Evolutionary conservation across 2,888 invertebrate species (phyloP).

Genomic region (Amblyteles armatorius): DNA sequence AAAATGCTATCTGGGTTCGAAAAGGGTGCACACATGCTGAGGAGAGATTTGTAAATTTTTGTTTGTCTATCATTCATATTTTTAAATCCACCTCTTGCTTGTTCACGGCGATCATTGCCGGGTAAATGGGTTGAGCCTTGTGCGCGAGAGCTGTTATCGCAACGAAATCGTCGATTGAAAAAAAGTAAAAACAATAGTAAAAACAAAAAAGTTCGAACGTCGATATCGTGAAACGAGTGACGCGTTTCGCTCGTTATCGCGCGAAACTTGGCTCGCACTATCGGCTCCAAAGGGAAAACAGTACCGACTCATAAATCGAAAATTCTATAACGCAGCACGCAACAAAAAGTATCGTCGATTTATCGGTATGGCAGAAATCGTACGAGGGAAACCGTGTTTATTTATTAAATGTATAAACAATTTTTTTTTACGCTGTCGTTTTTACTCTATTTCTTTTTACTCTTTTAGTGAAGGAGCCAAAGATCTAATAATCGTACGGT

Average conservation of each 20-base stretch:
- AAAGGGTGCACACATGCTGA: too few species aligned
- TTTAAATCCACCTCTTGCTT: too few species aligned
- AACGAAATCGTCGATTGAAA: constrained; percentile 5
- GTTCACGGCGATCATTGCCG: background rate
- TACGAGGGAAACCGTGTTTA: background rate
- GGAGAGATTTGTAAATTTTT: too few species aligned
- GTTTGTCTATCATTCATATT: too few species aligned
- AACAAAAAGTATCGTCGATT: constrained; percentile 9
- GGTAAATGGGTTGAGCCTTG: background rate
- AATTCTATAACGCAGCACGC: background rate
- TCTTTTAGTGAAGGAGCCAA: too few species aligned
- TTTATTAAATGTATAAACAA: background rate
- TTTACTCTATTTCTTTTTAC: too few species aligned
- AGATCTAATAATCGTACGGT: too few species aligned
- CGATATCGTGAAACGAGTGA: constrained; percentile 41
- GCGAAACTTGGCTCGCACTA: constrained; percentile 4
- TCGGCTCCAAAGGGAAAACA: background rate
- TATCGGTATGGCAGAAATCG: background rate
- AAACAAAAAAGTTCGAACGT: constrained; percentile 20
- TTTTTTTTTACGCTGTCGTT: too few species aligned
- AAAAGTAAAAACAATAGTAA: constrained; percentile 8
- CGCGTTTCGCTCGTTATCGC: constrained; percentile 5
- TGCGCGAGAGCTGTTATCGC: background rate
- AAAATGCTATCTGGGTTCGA: too few species aligned
- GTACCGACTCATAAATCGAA: background rate